Evolutionary conservation across 37 sponge, comb jelly and placozoan genomes (phyloP), one percentile per base, ranked within the genome.

Genomic region (Eunapius fragilis): DNA sequence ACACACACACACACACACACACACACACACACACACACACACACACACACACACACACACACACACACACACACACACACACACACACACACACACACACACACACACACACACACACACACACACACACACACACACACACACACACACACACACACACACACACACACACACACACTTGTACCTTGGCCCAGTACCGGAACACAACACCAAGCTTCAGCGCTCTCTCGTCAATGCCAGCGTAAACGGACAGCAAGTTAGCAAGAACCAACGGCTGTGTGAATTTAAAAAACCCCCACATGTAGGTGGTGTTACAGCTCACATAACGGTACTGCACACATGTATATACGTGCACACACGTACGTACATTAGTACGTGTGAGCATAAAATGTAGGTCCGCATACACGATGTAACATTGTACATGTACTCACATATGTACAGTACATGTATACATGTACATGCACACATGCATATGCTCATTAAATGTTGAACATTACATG

Each of bases 111-210:
- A n/a, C n/a, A n/a, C n/a, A n/a, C n/a, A n/a, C n/a, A n/a, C n/a
- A n/a, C n/a, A n/a, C n/a, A n/a, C n/a, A n/a, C n/a, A n/a, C n/a
- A n/a, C n/a, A n/a, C n/a, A n/a, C n/a, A n/a, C n/a, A n/a, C n/a
- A n/a, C n/a, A n/a, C n/a, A n/a, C n/a, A n/a, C n/a, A n/a, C n/a
- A n/a, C n/a, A n/a, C n/a, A n/a, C n/a, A n/a, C n/a, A n/a, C n/a
- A n/a, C n/a, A 17, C 58, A 58, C 14, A 19, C 14, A 17, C 1
- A 19, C 14, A 23, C 0, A 27, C 7, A 37, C 30, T 2, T 76
- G 31, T 70, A 91, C 91, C 91, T 82, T 91, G 30, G 87, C 91
- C 91, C 91, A 91, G 74, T 81, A 69, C 28, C 73, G 45, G 47
- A 91, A 82, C 14, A 71, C 31, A 0, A 82, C 78, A 36, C 67